Evolutionary conservation across 2,888 invertebrate genomes (phyloP), one percentile per base, ranked within the genome.

Genomic region (Bugulina stolonifera): DNA sequence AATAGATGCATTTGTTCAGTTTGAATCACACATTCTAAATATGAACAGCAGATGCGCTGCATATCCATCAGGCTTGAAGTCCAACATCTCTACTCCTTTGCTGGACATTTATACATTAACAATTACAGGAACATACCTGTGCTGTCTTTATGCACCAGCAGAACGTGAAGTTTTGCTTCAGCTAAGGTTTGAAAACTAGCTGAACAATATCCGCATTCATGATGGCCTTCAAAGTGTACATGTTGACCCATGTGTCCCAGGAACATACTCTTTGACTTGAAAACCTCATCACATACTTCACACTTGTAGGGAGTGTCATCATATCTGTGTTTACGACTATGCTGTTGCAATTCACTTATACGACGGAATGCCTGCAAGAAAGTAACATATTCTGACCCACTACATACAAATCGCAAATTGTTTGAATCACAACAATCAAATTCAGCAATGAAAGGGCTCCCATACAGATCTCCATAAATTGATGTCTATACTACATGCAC

Each of bases 211-310:
- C 70, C 52, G 29, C 70, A 70, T 25, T 54, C 70, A 54, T 70
- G 70, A 32, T 64, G 64, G n/a, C 64, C 64, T 27, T 64, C 64
- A 64, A 64, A 64, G 32, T 64, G 64, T 29, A 34, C 27, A n/a
- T 64, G 64, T 29, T 14, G 10, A 3, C 64, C 18, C 32, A 29
- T 22, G 64, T 64, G 64, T 14, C 27, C 64, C 3, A 29, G 10
- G 2, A 64, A 32, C 64, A 64, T 5, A 27, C 32, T 27, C 32
- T 32, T 27, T 32, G 64, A 64, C 27, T 25, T 1, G 32, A 64
- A 64, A 34, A 5, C 5, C 64, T 64, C 64, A n/a, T 64, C 64
- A 34, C 64, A 64, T 10, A 64, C 64, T 29, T 27, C 32, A 34
- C 64, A 64, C 10, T 14, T 32, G 32, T 29, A 64, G 3, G 32